Base-by-base conservation (phyloP, 2,113 vertebrate genomes). In the Hemicordylus capensis region DNA sequence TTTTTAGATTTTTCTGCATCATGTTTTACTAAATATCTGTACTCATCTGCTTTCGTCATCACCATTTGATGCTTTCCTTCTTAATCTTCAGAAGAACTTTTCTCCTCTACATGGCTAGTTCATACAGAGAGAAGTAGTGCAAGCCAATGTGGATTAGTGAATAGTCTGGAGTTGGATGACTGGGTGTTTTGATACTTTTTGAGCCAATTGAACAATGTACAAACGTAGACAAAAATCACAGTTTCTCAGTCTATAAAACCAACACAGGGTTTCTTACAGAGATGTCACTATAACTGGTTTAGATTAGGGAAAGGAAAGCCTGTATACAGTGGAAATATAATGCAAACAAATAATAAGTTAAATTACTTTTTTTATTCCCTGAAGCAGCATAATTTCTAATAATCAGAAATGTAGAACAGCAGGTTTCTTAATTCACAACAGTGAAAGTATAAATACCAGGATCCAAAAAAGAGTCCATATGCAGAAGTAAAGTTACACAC, bases 1-100 rank as follows among this genome's bases (percentile, higher is more conserved):
- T 89, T 91, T 72, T 89, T 91, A 89, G 90, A 67, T 90, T 89
- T 90, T 85, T 61, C 85, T 87, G 39, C 4, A 31, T 90, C 74
- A 70, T 19, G 15, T 24, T 28, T 82, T 44, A 87, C n/a, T 69
- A 63, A 26, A 72, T 72, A 76, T 86, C 61, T 39, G 85, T 87
- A 74, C 63, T 66, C 69, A 22, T 59, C 48, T 59, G 83, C 84
- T 70, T 81, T 80, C 72, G 17, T 19, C 84, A 80, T 63, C 19
- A 69, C 48, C 66, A 61, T 9, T 4, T 22, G 61, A 31, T 82
- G 85, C 64, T 89, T 14, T 61, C 80, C 74, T 48, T 75, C 28
- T 9, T 84, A 78, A 74, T 42, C 76, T 86, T 56, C 73, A 42
- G 37, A 37, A 20, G 67, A 42, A 19, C 26, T 54, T 14, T 46